These are phyloP conservation scores for Otolemur crassicaudatus DNA, from an alignment of 2,797 vertebrate species.

Conservation along the genomic window DNA sequence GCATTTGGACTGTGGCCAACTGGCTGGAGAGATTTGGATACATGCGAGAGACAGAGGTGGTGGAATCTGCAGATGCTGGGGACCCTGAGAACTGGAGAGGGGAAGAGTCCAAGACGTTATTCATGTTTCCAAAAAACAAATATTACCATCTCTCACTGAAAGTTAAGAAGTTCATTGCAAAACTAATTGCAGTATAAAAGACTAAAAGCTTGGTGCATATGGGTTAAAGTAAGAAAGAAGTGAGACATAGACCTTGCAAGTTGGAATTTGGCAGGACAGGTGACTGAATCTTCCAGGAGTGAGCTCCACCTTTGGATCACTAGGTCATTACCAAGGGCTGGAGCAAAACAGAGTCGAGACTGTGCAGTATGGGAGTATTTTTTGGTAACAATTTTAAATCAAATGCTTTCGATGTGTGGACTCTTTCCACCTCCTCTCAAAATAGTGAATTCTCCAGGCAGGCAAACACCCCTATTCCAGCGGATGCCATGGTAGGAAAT, in stretches of 20 bases:
- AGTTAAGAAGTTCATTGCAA: neutral
- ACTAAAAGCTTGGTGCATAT: neutral
- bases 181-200: neutral
- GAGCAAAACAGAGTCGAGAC: neutral
- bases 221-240: neutral
- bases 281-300: neutral
- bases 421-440: neutral
- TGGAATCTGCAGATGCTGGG: neutral
- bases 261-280: neutral
- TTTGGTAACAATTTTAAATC: neutral
- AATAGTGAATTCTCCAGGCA: neutral
- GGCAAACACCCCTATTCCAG: neutral
- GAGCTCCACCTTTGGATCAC: neutral
- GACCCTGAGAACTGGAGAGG: neutral
- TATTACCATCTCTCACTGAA: neutral
- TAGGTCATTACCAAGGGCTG: neutral
- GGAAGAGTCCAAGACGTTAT: neutral
- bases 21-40: neutral
- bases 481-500: neutral
- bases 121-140: neutral
- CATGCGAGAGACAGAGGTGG: neutral
- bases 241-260: accelerated
- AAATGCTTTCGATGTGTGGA: neutral
- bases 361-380: neutral
- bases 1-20: neutral